A percentile compares a stretch with the other conserved stretches of the same genome.
These are phyloP conservation scores for Himantopus leucocephalus DNA, from an alignment of 2,113 vertebrate species.

Conservation along the genomic window DNA sequence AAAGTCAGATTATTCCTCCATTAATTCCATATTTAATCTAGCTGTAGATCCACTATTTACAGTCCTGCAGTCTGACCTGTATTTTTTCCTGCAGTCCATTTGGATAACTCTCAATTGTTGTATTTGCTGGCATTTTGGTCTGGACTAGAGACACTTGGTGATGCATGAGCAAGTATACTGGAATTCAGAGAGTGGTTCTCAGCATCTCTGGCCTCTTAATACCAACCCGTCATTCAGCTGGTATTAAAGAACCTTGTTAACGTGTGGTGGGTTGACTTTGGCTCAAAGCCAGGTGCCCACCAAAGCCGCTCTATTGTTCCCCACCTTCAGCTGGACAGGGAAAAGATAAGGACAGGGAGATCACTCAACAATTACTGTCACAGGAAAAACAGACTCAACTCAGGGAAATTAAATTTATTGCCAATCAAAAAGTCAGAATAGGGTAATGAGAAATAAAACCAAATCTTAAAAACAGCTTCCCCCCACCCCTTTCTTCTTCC, in stretches of 20 bases:
- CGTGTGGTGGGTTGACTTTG: not conserved
- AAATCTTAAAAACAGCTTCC: not conserved
- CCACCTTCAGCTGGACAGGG: not conserved
- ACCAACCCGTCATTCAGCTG: not conserved
- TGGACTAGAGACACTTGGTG: not conserved
- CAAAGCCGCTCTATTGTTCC: not conserved
- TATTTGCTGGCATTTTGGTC: not conserved
- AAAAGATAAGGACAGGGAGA: not conserved
- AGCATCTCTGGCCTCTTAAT: not conserved
- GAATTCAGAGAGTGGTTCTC: not conserved
- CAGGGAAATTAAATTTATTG: not conserved
- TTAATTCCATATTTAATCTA: not conserved
- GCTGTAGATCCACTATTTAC: not conserved
- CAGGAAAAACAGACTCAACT: not conserved
- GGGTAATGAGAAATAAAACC: not conserved
- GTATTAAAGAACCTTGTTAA: not conserved
- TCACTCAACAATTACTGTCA: not conserved
- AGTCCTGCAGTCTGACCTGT: not conserved
- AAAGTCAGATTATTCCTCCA: not conserved
- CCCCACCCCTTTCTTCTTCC: not conserved
- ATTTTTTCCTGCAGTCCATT: not conserved
- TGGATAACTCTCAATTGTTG: not conserved
- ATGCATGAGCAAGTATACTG: not conserved
- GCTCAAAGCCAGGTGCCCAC: not conserved
- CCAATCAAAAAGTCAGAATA: not conserved